Percentiles rank a stretch among this genome's conserved stretches.
Conservation (phyloP, 2,888 invertebrate species). For the Ichneumoninae sp. region DNA sequence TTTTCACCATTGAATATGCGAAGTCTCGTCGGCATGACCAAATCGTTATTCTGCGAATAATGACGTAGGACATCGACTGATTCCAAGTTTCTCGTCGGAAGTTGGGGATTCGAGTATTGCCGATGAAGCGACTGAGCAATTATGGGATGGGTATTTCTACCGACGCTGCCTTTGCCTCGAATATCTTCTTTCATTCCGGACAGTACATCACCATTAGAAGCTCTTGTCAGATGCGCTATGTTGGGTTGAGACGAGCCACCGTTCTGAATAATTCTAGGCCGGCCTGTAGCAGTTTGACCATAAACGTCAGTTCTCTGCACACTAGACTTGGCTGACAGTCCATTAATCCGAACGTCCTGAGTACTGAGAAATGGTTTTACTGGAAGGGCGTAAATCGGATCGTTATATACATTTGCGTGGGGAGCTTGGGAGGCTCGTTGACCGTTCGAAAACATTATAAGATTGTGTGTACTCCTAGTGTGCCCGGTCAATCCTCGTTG, state of each 20-base stretch:
- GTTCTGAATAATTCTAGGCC: conserved; percentile 70
- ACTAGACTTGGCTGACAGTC: conserved; percentile 72
- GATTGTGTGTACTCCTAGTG: conserved; percentile 77
- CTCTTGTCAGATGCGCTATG: conserved; percentile 65
- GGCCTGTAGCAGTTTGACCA: conserved; percentile 61
- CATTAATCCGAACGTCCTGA: conserved; percentile 80
- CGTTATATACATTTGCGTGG: conserved; percentile 76
- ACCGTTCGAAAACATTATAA: conserved; percentile 66
- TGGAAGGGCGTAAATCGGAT: conserved; percentile 81
- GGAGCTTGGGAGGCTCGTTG: conserved; percentile 61
- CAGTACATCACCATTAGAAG: conserved; percentile 40
- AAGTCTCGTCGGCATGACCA: conserved; percentile 25
- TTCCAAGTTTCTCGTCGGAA: conserved; percentile 70
- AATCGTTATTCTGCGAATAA: conserved; percentile 34
- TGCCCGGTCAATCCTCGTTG: conserved; percentile 58
- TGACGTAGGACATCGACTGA: conserved; percentile 52
- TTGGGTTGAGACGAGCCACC: conserved; percentile 75
- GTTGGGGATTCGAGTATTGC: conserved; percentile 80
- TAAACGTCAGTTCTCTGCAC: conserved; percentile 67
- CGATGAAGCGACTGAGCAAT: conserved; percentile 72
- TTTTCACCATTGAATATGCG: conserved; percentile 54
- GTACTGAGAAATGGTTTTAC: conserved; percentile 83
- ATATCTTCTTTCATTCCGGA: conserved; percentile 33
- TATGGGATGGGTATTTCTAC: conserved; percentile 45
- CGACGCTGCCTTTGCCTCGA: conserved; percentile 29